Base-by-base conservation (phyloP, 1,140 invertebrate genomes). In the Vanessa tameamea region DNA sequence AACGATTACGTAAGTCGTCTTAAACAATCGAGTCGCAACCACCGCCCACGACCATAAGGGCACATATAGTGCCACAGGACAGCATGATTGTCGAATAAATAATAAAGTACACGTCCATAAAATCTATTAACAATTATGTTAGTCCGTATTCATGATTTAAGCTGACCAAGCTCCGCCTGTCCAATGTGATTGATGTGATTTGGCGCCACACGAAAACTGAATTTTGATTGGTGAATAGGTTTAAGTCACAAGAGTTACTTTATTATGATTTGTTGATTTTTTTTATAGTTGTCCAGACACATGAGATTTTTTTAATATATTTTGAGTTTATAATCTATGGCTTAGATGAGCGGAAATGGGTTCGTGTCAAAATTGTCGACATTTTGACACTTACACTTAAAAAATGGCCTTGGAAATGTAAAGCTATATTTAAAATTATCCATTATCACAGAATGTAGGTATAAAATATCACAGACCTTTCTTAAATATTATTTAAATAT, bases 121-220 rank as follows among this genome's bases (percentile, higher is more conserved):
- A 72, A 64, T 63, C 77, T 73, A 84, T 85, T 82, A 84, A 76
- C 76, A 86, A 84, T 84, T 84, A 82, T 75, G 69, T 78, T 78
- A 78, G 78, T 72, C 65, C 59, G 76, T 50, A 50, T 68, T 72
- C 82, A 81, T 86, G 81, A 86, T 87, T 87, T 83, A 88, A 75
- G 71, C 66, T 73, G 55, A 31, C 71, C 69, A 83, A 78, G 78
- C 85, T 77, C 82, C 87, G 85, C 85, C 84, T 88, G 87, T 88
- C 87, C 16, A 20, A 23, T 59, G 76, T 87, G 82, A 87, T 85
- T 78, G 78, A 88, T 82, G 76, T 48, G 73, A 82, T 79, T 80
- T 75, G 78, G 66, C 59, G 53, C 53, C 48, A 55, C 23, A 77
- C 77, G 72, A 47, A 23, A 66, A 43, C 13, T 76, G 83, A 83